A percentile compares a stretch with the other conserved stretches of the same genome.
These are phyloP conservation scores for Blomia tropicalis DNA, from an alignment of 2,888 invertebrate species.

Conservation along the genomic window DNA sequence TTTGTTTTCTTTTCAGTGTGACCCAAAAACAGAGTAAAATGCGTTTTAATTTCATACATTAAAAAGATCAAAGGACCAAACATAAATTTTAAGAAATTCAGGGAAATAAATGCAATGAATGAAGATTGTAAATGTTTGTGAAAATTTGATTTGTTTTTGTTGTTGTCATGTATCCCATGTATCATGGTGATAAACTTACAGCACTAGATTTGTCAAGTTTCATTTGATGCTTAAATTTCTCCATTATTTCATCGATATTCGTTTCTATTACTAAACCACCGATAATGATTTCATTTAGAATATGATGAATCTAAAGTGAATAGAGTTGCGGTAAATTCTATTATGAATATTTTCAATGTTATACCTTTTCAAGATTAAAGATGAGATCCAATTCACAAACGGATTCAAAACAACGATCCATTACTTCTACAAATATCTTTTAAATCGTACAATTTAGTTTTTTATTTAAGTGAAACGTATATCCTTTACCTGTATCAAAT, in stretches of 20 bases:
- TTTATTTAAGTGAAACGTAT: not conserved
- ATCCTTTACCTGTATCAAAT: conserved; percentile 56
- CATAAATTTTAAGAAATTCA: not conserved
- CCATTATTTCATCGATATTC: conserved; percentile 92
- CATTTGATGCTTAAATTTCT: not conserved
- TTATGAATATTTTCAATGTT: not conserved
- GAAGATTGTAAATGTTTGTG: not conserved
- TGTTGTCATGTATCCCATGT: too few relatives aligned
- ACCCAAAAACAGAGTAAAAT: not conserved
- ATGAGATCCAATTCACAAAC: conserved; percentile 43
- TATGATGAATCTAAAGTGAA: conserved; percentile 67
- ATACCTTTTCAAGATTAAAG: conserved; percentile 43
- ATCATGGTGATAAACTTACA: not conserved
- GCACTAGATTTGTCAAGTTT: not conserved
- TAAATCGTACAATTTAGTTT: not conserved
- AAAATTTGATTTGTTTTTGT: too few relatives aligned
- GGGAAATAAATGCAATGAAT: not conserved
- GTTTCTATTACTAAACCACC: conserved; percentile 99
- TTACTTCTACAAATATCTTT: conserved; percentile 42
- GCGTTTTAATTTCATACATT: not conserved
- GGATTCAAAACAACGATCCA: conserved; percentile 44
- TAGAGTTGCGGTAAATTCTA: too few relatives aligned
- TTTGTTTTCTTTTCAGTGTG: not conserved
- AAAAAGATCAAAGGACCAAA: not conserved
- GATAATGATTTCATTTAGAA: conserved; percentile 95